A percentile compares a stretch with the other conserved stretches of the same genome.
Evolutionary conservation across 1,140 invertebrate genomes (phyloP).

Genomic region (Melanaphis sacchari): DNA sequence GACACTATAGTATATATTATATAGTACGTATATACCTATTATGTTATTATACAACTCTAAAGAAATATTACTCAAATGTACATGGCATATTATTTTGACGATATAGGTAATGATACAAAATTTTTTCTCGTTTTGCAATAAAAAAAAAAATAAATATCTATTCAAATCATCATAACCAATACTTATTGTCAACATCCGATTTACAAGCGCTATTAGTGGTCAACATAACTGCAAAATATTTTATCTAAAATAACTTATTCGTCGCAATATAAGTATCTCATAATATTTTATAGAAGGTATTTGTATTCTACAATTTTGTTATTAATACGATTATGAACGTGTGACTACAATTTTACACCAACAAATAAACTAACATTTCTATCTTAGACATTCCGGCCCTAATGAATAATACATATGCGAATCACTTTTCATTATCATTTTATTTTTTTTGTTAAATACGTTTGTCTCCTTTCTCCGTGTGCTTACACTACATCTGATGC

Average conservation of each 20-base stretch:
- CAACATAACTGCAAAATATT: neutral
- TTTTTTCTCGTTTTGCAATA: neutral
- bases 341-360: neutral
- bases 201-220: neutral
- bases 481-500: neutral
- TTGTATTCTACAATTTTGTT: neutral
- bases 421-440: neutral
- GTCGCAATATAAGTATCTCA: neutral
- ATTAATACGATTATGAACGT: neutral
- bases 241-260: neutral
- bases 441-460: neutral
- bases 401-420: constrained; percentile 10
- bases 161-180: neutral
- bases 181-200: neutral
- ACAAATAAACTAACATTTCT: neutral
- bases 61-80: neutral
- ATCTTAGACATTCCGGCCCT: neutral
- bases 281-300: neutral
- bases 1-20: neutral
- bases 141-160: neutral
- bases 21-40: too few species aligned
- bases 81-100: neutral
- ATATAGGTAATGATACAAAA: neutral
- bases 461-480: constrained; percentile 4
- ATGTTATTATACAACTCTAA: neutral